Conservation (phyloP, 2,888 invertebrate species). For the Glyphotaelius pellucidus region DNA sequence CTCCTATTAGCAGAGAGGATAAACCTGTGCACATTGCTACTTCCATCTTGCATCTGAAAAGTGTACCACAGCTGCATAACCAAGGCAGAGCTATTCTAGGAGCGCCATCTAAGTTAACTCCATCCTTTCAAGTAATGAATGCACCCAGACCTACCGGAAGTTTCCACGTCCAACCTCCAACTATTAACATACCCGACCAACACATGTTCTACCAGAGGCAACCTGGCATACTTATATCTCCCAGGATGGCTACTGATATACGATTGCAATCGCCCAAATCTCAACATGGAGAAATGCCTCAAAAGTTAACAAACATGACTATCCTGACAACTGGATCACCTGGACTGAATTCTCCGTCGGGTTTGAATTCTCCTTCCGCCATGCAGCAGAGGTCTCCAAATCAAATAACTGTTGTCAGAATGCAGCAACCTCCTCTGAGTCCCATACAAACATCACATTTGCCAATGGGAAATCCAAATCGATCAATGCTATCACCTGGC, state of each 20-base stretch:
- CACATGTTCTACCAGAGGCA: constrained; percentile 75
- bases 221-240: constrained; percentile 75
- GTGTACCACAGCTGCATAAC: constrained; percentile 70
- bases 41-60: constrained; percentile 75
- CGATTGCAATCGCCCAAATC: constrained; percentile 74
- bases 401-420: constrained; percentile 76
- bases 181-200: constrained; percentile 81
- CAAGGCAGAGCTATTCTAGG: constrained; percentile 71
- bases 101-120: constrained; percentile 70
- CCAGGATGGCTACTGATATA: constrained; percentile 72
- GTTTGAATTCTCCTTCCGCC: constrained; percentile 72
- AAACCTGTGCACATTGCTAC: constrained; percentile 73
- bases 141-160: constrained; percentile 73
- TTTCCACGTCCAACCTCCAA: constrained; percentile 80
- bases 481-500: constrained; percentile 74
- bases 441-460: constrained; percentile 75
- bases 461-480: constrained; percentile 70
- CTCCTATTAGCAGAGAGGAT: constrained; percentile 70
- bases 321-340: constrained; percentile 73
- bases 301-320: constrained; percentile 73
- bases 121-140: constrained; percentile 75
- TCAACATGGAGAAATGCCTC: constrained; percentile 72
- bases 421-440: constrained; percentile 75
- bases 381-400: constrained; percentile 74
- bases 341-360: constrained; percentile 72